Base-by-base conservation (phyloP, 1,140 invertebrate species). In the Lamellibrachia luymesi region DNA sequence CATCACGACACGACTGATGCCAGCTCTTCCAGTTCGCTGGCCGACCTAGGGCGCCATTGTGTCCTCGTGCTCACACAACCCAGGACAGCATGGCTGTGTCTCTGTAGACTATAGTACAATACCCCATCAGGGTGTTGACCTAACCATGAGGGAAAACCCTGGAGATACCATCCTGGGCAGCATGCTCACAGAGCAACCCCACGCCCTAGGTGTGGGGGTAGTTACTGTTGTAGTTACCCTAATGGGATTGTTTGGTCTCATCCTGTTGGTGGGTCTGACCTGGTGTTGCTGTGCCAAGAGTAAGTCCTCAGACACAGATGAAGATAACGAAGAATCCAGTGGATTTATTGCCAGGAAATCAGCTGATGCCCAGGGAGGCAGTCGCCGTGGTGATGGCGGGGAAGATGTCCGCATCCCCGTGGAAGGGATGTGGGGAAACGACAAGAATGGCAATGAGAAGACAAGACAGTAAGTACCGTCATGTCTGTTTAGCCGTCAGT, bases 281-380 rank as follows among this genome's bases (percentile, higher is more conserved):
- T 94, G 94, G 89, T 95, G 95, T 93, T 95, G 95, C 94, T 95
- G 95, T 94, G 93, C 93, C 17, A 94, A 94, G 52, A 94, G 94
- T 52, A 91, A 93, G 51, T 10, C 90, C n/a, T 50, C 90, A 13
- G 93, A 93, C 50, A 91, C 13, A 38, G n/a, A 51, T 2, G 91
- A 50, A 38, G 91, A 92, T 50, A 91, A 50, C 10, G n/a, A 17
- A n/a, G 91, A 93, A 38, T 56, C 90, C 2, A 90, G 49, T 52
- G 92, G 27, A 92, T 50, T 80, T 80, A 80, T 80, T 22, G 64
- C 64, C 64, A 80, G 64, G 64, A 80, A 80, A 80, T 27, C 89
- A 91, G 94, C 27, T 52, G 93, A 92, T 2, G 22, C 90, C 50
- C 92, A 92, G 56, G 93, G 92, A 10, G 90, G 90, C 7, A 94